Evolutionary conservation across 2,113 vertebrate genomes (phyloP).

Genomic region (Gnathonemus echidnorhynchus): DNA sequence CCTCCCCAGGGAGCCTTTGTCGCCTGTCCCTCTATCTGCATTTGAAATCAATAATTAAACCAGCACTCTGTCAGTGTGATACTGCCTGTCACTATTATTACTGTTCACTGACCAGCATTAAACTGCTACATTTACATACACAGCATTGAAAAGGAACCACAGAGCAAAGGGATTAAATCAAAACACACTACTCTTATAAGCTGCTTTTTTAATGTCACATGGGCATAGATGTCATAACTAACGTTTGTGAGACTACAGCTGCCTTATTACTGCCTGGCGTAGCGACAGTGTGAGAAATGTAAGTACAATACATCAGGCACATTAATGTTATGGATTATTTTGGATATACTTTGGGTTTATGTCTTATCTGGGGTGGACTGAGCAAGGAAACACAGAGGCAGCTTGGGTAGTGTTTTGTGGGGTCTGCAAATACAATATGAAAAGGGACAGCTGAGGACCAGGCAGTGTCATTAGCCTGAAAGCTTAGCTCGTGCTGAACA

Average conservation of each 20-base stretch:
- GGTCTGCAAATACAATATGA: no score
- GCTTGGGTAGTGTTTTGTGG: background rate
- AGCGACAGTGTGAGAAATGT: background rate
- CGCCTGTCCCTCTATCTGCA: constrained; percentile 18
- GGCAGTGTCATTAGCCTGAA: background rate
- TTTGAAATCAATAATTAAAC: constrained; percentile 24
- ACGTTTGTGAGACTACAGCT: background rate
- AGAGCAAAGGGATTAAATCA: background rate
- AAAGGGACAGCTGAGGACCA: background rate
- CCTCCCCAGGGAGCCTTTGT: constrained; percentile 4
- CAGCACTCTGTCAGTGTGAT: background rate
- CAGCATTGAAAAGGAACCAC: background rate
- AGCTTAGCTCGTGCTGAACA: constrained; percentile 8
- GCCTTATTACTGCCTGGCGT: background rate
- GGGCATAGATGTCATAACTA: background rate
- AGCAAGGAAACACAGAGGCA: background rate
- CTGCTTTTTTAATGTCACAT: background rate
- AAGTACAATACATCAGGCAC: background rate
- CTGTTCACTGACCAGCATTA: background rate
- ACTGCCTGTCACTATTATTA: background rate
- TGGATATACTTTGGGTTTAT: background rate
- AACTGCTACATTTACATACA: background rate
- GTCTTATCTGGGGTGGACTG: background rate
- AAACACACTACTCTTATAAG: background rate
- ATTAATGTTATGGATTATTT: background rate